Conservation (phyloP, 35 echinoderm and acorn worm species). For the Ptychodera flava region DNA sequence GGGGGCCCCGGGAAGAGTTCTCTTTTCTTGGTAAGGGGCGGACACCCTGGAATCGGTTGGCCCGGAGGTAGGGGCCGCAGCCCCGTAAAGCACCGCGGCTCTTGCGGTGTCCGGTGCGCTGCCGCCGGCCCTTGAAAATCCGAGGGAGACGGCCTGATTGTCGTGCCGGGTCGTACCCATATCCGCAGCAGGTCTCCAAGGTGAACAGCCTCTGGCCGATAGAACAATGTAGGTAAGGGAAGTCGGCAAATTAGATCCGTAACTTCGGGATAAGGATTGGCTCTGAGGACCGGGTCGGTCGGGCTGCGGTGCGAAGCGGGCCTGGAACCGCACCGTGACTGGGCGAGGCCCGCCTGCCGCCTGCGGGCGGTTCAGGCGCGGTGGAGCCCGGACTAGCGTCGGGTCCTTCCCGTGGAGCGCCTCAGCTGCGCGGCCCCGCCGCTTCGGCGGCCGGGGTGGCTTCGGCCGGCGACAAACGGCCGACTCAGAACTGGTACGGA, state of each 20-base stretch:
- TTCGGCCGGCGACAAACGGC: slow-evolving; percentile 74
- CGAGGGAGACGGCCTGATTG: slow-evolving; percentile 12
- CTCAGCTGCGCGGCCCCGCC: background rate
- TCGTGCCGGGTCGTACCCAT: background rate
- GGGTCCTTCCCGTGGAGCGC: slow-evolving; percentile 8
- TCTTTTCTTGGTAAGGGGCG: slow-evolving; percentile 55
- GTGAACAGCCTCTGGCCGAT: slow-evolving; percentile 48
- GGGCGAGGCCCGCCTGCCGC: slow-evolving; percentile 10
- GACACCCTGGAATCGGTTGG: slow-evolving; percentile 29
- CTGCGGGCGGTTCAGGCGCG: background rate
- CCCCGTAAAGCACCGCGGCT: slow-evolving; percentile 57
- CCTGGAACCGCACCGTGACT: slow-evolving; percentile 17
- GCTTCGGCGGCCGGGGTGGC: slow-evolving; percentile 10
- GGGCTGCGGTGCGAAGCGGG: slow-evolving; percentile 16
- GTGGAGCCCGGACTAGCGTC: slow-evolving; percentile 19
- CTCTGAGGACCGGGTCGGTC: slow-evolving; percentile 63
- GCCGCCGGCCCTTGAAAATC: slow-evolving; percentile 39
- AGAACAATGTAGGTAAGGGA: slow-evolving; percentile 33
- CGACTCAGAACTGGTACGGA: slow-evolving; percentile 96
- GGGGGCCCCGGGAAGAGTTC: slow-evolving; percentile 78
- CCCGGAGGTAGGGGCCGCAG: slow-evolving; percentile 42
- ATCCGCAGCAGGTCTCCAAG: slow-evolving; percentile 29
- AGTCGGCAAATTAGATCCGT: slow-evolving; percentile 56
- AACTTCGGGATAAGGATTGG: slow-evolving; percentile 60
- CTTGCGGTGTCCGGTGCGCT: slow-evolving; percentile 34